These are phyloP conservation scores for Xyrichtys novacula DNA, from an alignment of 2,797 vertebrate species.

Conservation along the genomic window DNA sequence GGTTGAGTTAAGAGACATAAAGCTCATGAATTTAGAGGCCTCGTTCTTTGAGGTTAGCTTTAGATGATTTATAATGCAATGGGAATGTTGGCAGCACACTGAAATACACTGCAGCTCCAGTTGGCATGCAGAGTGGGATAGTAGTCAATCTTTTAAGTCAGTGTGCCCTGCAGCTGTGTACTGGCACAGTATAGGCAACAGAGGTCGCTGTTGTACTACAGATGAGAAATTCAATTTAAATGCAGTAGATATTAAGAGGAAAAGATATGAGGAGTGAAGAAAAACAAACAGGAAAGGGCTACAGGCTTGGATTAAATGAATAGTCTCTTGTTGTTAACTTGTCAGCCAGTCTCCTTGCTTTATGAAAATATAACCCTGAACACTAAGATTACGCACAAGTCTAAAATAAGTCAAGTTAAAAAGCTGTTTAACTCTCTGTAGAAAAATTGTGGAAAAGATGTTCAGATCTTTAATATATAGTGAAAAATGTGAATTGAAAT, in stretches of 20 bases:
- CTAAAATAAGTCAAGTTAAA: neutral
- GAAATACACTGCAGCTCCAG: conserved; percentile 41
- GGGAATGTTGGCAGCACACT: conserved; percentile 11
- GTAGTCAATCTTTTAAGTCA: conserved; percentile 44
- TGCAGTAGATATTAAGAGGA: neutral
- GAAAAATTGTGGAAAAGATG: neutral
- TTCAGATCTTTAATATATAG: too few relatives aligned
- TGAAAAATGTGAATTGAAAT: too few relatives aligned
- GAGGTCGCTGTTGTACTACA: conserved; percentile 36
- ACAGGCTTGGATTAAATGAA: neutral
- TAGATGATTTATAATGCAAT: neutral
- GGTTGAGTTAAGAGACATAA: neutral
- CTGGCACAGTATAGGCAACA: conserved; percentile 36
- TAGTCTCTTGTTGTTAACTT: neutral
- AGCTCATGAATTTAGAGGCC: neutral
- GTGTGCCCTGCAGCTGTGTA: conserved; percentile 52
- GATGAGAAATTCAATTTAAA: neutral
- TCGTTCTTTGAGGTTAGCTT: neutral
- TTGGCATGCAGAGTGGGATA: conserved; percentile 30
- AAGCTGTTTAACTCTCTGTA: neutral
- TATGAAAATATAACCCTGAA: neutral
- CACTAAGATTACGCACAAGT: too few relatives aligned
- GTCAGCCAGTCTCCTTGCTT: neutral
- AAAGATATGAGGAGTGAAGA: neutral
- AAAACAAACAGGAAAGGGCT: neutral